Base-by-base conservation (phyloP, 1,140 invertebrate genomes). In the Triops cancriformis region DNA sequence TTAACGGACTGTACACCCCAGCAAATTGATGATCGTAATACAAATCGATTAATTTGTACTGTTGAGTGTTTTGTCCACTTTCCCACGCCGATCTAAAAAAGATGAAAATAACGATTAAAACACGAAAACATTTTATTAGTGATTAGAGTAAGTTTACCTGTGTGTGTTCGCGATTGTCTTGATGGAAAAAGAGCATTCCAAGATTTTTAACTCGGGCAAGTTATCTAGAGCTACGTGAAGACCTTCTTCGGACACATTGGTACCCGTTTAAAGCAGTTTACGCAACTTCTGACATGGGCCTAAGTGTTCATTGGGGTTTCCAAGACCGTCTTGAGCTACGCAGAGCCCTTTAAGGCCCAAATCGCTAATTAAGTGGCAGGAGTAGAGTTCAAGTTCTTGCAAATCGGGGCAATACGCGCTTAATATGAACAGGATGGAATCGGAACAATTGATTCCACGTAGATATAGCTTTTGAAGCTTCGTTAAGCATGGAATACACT, bases 341-440 rank as follows among this genome's bases (percentile, higher is more conserved):
- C 78, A 79, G n/a, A 79, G 26, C 26, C 27, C 75, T 51, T 64
- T 28, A 12, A 79, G 76, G 11, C 78, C 78, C 10, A 72, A 26
- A 77, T 79, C 78, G n/a, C 75, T 76, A 12, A 79, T 28, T 18
- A 45, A 42, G n/a, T 31, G 73, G 42, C 78, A 72, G 12, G 78
- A 76, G 37, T 41, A 73, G 11, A 79, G 72, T 27, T 79, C 43
- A 27, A 79, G 26, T 26, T 79, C 78, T 28, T 45, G 37, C 26
- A 79, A 73, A 27, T 79, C 73, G 26, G 76, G 72, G 5, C 75
- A 75, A 27, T 79, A 79, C 11, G 78, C 78, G 28, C 78, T 72
- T 41, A 79, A 28, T 26, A 79, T 73, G 72, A 72, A 79, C 18
- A 79, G 26, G 5, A 28, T 78, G 11, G 42, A 51, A 43, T 79